Conservation (phyloP, 2,113 vertebrate species). For the Megaptera novaeangliae region DNA sequence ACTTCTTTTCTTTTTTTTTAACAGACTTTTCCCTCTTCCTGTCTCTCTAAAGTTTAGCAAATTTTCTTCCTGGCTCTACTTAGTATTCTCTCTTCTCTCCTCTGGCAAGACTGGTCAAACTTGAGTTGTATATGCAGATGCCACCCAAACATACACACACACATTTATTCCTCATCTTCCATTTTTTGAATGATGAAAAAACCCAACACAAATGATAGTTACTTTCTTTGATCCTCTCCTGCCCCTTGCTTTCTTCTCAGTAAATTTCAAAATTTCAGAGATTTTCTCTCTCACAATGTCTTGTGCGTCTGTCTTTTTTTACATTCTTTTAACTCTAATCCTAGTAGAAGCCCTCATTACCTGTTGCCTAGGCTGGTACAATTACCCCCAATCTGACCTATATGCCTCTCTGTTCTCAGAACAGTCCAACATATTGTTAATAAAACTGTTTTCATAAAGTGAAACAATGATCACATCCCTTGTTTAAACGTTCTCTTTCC, state of each 20-base stretch:
- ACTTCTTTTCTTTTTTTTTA: not conserved
- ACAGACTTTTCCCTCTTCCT: not conserved
- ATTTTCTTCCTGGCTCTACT: not conserved
- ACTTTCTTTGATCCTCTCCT: not conserved
- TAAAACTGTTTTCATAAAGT: not conserved
- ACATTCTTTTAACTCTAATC: not conserved
- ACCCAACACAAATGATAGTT: not conserved
- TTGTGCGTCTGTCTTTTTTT: not conserved
- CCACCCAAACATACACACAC: not conserved
- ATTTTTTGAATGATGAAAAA: not conserved
- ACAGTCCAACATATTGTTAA: not conserved
- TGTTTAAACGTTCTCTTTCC: not conserved
- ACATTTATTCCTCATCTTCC: not conserved
- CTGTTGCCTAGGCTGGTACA: not conserved
- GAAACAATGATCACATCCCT: not conserved
- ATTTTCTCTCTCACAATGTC: not conserved
- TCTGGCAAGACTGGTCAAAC: not conserved
- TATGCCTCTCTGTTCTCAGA: not conserved
- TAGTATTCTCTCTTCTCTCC: not conserved
- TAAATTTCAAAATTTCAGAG: not conserved
- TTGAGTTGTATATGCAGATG: not conserved
- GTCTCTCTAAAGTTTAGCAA: not conserved
- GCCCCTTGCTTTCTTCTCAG: not conserved
- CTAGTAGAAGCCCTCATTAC: not conserved
- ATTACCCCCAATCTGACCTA: not conserved